Evolutionary conservation across 2,113 vertebrate species (phyloP), one percentile per base, ranked within the genome.

Genomic region (Podilymbus podiceps): DNA sequence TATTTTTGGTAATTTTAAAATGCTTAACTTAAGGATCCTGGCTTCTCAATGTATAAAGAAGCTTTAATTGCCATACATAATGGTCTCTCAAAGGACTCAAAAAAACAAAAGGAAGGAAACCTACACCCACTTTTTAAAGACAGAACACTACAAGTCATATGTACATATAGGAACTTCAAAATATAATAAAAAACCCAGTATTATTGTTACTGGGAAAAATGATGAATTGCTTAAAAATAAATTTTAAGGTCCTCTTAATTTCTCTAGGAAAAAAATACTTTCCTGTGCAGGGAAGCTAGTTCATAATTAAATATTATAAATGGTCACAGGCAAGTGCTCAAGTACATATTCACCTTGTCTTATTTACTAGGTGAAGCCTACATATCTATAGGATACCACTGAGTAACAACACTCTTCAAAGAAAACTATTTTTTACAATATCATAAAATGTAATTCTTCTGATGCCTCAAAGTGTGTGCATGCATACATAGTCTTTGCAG

Each of bases 131-230:
- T 63, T 40, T 75, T 82, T 74, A 71, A 89, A 83, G 69, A 52
- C 8, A 68, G 19, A 69, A 53, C 16, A 20, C 5, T 58, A 21
- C n/a, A 4, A 55, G 44, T 66, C 28, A 8, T 76, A 13, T 28
- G 5, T 60, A 2, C 21, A 15, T 24, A 24, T 4, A 63, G 50
- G 89, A 46, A 49, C 18, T 73, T 46, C 21, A 73, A 78, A 76
- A 53, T 31, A 31, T 1, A 1, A 8, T n/a, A 13, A 24, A 64
- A 42, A 42, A 38, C 38, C 0, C 4, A n/a, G 9, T 15, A 21
- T 11, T 58, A 17, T 42, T 88, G 27, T 42, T 73, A 64, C 23
- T 55, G 28, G 11, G 15, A 7, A 53, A 92, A 74, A 40, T 18
- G 1, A 78, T 27, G 0, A 71, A 24, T 38, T 59, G 2, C 23